Percentiles rank a stretch among this genome's conserved stretches.
Evolutionary conservation across 2,888 invertebrate genomes (phyloP).

Genomic region (Biston stratarius): DNA sequence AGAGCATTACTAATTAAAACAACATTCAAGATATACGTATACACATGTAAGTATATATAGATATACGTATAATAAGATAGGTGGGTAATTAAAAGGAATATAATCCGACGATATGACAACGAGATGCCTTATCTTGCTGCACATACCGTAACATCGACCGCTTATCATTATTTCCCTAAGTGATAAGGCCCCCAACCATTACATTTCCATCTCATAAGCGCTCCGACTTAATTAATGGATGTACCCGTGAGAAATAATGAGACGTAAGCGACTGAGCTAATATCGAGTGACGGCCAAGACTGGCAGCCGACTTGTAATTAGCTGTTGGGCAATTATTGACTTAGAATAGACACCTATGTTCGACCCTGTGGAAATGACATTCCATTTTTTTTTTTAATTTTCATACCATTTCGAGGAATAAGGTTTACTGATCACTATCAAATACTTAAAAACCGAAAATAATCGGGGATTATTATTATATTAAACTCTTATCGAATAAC

Average conservation of each 20-base stretch:
- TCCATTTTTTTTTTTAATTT: too few species aligned
- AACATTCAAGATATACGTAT: neutral
- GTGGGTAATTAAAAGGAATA: conserved; percentile 6
- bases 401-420: too few species aligned
- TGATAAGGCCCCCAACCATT: conserved; percentile 32
- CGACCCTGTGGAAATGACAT: conserved; percentile 7
- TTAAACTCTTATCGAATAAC: too few species aligned
- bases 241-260: conserved; percentile 42
- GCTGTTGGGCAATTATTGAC: conserved; percentile 38
- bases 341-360: conserved; percentile 31
- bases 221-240: conserved; percentile 36
- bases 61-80: neutral
- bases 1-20: neutral
- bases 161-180: conserved; percentile 19
- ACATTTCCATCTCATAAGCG: conserved; percentile 33
- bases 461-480: too few species aligned
- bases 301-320: conserved; percentile 46
- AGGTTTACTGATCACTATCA: too few species aligned
- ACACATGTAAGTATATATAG: too few species aligned
- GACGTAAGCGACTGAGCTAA: conserved; percentile 37
- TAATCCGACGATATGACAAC: neutral
- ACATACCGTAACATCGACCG: neutral
- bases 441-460: too few species aligned
- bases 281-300: conserved; percentile 39
- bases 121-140: neutral